phyloP scores from a whole-genome alignment of 2,888 invertebrate genomes.

The Scaptomyza tumidula region DNA sequence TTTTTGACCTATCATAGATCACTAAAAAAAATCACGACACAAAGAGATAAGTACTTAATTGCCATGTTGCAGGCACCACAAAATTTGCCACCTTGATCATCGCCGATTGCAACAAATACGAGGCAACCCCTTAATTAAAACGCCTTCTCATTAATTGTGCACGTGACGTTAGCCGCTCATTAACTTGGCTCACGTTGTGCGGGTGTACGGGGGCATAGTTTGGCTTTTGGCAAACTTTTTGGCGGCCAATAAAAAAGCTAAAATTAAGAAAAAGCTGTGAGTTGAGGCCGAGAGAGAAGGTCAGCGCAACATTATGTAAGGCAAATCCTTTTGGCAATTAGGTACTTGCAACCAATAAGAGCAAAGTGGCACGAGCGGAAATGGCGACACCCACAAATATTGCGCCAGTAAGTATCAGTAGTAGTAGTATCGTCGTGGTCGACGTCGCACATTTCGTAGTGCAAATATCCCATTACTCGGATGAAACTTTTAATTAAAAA shows the following conservation, averaged over 20 bases:
- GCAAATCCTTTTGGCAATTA: slow-evolving; percentile 79
- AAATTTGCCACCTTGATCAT: slow-evolving; percentile 29
- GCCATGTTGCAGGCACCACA: not conserved
- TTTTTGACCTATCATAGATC: not conserved
- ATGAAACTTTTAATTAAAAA: slow-evolving; percentile 82
- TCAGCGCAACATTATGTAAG: slow-evolving; percentile 72
- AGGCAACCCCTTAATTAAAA: slow-evolving; percentile 65
- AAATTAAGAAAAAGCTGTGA: not conserved
- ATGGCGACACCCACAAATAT: slow-evolving; percentile 71
- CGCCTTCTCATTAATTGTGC: slow-evolving; percentile 70
- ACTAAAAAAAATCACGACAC: slow-evolving; percentile 15
- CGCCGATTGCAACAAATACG: not conserved
- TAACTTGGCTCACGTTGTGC: slow-evolving; percentile 60
- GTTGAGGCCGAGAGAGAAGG: slow-evolving; percentile 28
- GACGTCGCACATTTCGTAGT: slow-evolving; percentile 69
- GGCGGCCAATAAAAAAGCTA: slow-evolving; percentile 53
- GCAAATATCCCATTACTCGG: slow-evolving; percentile 79
- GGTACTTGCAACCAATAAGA: slow-evolving; percentile 70
- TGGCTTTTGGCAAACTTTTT: slow-evolving; percentile 57
- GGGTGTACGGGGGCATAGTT: slow-evolving; percentile 57
- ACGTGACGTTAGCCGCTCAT: slow-evolving; percentile 75
- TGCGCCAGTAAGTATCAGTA: slow-evolving; percentile 55
- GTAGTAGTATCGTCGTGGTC: slow-evolving; percentile 60
- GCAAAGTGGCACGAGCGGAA: slow-evolving; percentile 33
- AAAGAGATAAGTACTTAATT: slow-evolving; percentile 2